phyloP scores from a whole-genome alignment of 1,140 invertebrate species.

The Zaprionus taronus region DNA sequence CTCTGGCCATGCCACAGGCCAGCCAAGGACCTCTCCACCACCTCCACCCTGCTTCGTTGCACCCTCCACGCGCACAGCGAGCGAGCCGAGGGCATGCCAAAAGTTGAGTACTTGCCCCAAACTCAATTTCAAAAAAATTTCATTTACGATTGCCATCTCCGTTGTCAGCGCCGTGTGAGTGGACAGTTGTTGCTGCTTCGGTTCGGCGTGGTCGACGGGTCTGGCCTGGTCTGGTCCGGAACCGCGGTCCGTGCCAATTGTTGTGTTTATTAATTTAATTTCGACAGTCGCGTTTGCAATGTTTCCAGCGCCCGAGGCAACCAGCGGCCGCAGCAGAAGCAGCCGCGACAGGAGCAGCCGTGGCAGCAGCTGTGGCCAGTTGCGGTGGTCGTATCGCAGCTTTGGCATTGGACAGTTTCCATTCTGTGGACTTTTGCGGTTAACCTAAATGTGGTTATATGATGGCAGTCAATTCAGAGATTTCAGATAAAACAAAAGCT shows the following conservation, averaged over 20 bases:
- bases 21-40: neutral
- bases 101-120: slow-evolving; percentile 79
- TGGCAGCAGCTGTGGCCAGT: slow-evolving; percentile 60
- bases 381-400: slow-evolving; percentile 38
- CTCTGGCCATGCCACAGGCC: slow-evolving; percentile 39
- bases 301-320: slow-evolving; percentile 29
- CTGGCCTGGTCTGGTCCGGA: slow-evolving; percentile 9
- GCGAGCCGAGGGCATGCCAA: slow-evolving; percentile 62
- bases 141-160: slow-evolving; percentile 74
- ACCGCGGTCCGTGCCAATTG: slow-evolving; percentile 61
- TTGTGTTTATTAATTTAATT: slow-evolving; percentile 83
- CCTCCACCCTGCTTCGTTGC: neutral
- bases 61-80: slow-evolving; percentile 18
- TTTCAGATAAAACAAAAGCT: neutral
- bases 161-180: slow-evolving; percentile 62
- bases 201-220: neutral
- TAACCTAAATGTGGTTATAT: slow-evolving; percentile 42
- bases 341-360: slow-evolving; percentile 28
- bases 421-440: slow-evolving; percentile 46
- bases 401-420: slow-evolving; percentile 33
- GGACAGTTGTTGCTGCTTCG: slow-evolving; percentile 62
- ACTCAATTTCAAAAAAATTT: slow-evolving; percentile 80
- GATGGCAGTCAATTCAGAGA: slow-evolving; percentile 14
- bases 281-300: slow-evolving; percentile 69
- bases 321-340: neutral